A percentile compares a stretch with the other conserved stretches of the same genome.
Conservation (phyloP, 2,797 vertebrate genomes). For the Cichlasoma orientale region DNA sequence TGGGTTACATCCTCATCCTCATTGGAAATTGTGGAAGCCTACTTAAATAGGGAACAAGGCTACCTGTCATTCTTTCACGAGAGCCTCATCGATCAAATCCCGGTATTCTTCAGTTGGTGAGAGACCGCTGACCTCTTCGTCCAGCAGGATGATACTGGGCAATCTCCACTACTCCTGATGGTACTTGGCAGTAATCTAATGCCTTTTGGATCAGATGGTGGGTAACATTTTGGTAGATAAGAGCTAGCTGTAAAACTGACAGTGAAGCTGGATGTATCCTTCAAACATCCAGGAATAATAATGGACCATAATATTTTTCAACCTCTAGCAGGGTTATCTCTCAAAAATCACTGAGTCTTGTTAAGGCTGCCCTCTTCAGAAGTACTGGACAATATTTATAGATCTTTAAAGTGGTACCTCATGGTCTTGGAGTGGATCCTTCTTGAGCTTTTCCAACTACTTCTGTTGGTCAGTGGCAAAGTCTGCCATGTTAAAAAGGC, state of each 20-base stretch:
- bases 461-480: not conserved
- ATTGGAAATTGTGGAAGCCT: not conserved
- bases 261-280: not conserved
- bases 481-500: not conserved
- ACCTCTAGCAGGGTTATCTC: not conserved
- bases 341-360: not conserved
- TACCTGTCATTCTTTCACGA: not conserved
- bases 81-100: not conserved
- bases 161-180: not conserved
- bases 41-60: not conserved
- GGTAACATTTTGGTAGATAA: not conserved
- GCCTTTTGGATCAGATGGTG: not conserved
- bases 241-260: not conserved
- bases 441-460: not conserved
- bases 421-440: not conserved
- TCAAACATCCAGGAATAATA: not conserved
- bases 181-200: not conserved
- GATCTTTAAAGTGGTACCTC: not conserved
- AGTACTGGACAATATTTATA: not conserved
- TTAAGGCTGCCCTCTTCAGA: not conserved
- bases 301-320: not conserved
- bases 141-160: not conserved
- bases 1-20: not conserved
- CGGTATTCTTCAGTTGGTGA: constrained; percentile 2
- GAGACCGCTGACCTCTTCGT: not conserved